A percentile compares a stretch with the other conserved stretches of the same genome.
phyloP scores from a whole-genome alignment of 2,113 vertebrate genomes.

The Hylia prasina region DNA sequence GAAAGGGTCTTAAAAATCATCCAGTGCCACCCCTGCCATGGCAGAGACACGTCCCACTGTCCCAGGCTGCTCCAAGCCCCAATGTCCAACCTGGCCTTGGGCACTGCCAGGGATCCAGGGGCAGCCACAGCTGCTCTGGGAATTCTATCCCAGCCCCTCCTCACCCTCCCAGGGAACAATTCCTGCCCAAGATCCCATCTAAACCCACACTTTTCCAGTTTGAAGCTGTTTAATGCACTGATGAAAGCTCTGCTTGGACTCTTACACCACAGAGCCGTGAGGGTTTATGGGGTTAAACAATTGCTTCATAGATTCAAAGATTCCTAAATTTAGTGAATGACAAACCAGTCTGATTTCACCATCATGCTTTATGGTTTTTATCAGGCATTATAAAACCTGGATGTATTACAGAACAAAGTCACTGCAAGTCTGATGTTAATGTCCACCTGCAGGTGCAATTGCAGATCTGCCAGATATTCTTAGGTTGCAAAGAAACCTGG shows the following conservation, averaged over 20 bases:
- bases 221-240: background rate
- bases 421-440: background rate
- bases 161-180: background rate
- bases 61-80: background rate
- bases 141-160: background rate
- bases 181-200: background rate
- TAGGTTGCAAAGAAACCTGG: background rate
- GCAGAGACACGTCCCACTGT: background rate
- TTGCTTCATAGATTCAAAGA: background rate
- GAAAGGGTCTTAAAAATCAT: accelerated
- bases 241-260: background rate
- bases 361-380: background rate
- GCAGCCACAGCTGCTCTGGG: background rate
- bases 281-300: background rate
- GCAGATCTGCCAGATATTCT: background rate
- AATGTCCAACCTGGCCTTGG: background rate
- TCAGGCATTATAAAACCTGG: background rate
- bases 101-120: background rate
- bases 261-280: background rate
- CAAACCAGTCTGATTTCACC: background rate
- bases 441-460: background rate
- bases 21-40: background rate
- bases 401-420: background rate
- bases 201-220: background rate
- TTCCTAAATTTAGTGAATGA: background rate